Conservation (phyloP, 2,797 vertebrate genomes). For the Microctenopoma lineatum region DNA sequence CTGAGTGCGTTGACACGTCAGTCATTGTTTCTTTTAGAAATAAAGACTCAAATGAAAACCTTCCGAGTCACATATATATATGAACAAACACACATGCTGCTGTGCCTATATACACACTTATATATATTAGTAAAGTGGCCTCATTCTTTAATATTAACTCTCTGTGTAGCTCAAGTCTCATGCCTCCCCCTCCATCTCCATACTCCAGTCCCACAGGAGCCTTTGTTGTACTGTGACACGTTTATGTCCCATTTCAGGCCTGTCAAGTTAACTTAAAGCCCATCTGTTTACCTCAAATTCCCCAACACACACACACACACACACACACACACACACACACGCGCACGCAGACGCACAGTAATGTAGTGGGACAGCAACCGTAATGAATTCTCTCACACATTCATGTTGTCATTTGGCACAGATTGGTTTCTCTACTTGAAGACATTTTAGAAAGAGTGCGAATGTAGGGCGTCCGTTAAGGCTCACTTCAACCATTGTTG, state of each 20-base stretch:
- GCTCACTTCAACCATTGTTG: constrained; percentile 48
- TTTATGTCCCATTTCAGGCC: constrained; percentile 69
- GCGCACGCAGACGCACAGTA: not conserved
- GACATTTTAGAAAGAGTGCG: not conserved
- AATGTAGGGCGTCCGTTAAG: constrained; percentile 4
- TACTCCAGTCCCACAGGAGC: constrained; percentile 67
- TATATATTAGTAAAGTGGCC: constrained; percentile 9
- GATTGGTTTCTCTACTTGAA: not conserved
- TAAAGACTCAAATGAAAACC: not conserved
- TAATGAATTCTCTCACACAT: constrained; percentile 12
- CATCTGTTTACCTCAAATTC: constrained; percentile 55
- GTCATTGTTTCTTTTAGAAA: not conserved
- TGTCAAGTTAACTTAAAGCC: constrained; percentile 50
- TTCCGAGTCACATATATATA: constrained; percentile 2
- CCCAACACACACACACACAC: constrained; percentile 25
- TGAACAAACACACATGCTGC: not conserved
- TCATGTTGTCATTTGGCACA: not conserved
- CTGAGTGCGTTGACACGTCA: not conserved
- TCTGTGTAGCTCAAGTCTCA: constrained; percentile 36
- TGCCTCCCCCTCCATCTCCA: constrained; percentile 63
- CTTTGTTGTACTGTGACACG: constrained; percentile 72
- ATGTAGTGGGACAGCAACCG: not conserved
- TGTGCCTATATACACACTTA: not conserved
- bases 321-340: constrained; percentile 18
- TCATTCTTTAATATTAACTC: constrained; percentile 11